phyloP scores from a whole-genome alignment of 1,140 invertebrate species.

The Nasonia vitripennis region DNA sequence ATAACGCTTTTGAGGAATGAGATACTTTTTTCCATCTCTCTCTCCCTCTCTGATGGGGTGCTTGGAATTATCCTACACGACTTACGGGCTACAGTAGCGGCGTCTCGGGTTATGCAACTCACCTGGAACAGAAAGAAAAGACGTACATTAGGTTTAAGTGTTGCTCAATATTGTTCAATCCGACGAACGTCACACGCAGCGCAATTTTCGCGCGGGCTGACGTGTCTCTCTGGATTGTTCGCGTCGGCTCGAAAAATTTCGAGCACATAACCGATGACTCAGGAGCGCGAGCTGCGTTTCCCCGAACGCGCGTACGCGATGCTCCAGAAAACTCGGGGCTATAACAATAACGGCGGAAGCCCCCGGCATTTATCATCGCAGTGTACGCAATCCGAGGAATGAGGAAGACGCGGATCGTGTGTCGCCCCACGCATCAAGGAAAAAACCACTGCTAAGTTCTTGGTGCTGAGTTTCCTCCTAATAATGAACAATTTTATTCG shows the following conservation, averaged over 20 bases:
- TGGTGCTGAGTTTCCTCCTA: too few species aligned
- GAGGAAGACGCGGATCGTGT: constrained; percentile 3
- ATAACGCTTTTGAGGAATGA: too few species aligned
- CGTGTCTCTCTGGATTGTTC: background rate
- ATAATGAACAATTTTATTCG: too few species aligned
- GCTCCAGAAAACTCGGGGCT: background rate
- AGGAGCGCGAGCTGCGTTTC: background rate
- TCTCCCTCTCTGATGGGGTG: too few species aligned
- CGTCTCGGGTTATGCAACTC: constrained; percentile 8
- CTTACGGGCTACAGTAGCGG: background rate
- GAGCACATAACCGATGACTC: background rate
- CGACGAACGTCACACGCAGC: background rate
- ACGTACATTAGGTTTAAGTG: background rate
- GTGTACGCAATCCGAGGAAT: background rate
- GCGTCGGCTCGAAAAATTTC: constrained; percentile 1
- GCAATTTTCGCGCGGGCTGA: background rate
- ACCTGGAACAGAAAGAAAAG: constrained; percentile 40
- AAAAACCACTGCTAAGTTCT: too few species aligned
- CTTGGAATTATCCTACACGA: background rate
- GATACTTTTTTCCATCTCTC: too few species aligned
- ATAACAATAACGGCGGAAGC: constrained; percentile 15
- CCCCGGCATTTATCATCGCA: background rate
- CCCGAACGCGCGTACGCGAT: background rate
- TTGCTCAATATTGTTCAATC: background rate
- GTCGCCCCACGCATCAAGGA: too few species aligned